phyloP scores from a whole-genome alignment of 2,113 vertebrate genomes.

The Chrysemys picta region DNA sequence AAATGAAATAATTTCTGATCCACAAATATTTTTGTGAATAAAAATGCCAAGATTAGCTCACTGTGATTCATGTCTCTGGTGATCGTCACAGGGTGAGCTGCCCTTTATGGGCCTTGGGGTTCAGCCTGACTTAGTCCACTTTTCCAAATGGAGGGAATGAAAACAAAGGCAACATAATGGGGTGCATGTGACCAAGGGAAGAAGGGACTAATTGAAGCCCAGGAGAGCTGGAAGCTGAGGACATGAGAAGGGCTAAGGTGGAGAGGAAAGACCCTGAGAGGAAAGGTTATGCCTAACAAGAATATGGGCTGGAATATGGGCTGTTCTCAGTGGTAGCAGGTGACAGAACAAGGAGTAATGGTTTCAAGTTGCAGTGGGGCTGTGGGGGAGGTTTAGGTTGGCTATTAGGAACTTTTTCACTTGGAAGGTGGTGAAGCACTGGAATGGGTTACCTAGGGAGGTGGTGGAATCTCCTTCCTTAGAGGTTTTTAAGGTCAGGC shows the following conservation, averaged over 20 bases:
- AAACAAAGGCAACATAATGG: not conserved
- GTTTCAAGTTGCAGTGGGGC: no score
- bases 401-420: no score
- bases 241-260: not conserved
- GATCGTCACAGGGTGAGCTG: rapidly evolving
- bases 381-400: no score
- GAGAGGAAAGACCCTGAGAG: not conserved
- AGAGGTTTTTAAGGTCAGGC: no score
- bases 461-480: no score
- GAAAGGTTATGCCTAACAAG: not conserved
- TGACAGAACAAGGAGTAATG: no score
- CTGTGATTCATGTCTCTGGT: not conserved
- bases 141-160: not conserved
- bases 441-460: no score
- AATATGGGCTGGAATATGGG: not conserved
- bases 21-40: not conserved
- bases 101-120: not conserved
- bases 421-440: no score
- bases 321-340: no score
- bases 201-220: not conserved
- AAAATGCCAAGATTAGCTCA: not conserved
- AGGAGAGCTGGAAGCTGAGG: not conserved
- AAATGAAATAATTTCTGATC: not conserved
- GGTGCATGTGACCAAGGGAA: not conserved
- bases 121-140: not conserved